Percentiles rank a stretch among this genome's conserved stretches.
phyloP scores from a whole-genome alignment of 2,797 vertebrate species.

The Enteromius treurensis region DNA sequence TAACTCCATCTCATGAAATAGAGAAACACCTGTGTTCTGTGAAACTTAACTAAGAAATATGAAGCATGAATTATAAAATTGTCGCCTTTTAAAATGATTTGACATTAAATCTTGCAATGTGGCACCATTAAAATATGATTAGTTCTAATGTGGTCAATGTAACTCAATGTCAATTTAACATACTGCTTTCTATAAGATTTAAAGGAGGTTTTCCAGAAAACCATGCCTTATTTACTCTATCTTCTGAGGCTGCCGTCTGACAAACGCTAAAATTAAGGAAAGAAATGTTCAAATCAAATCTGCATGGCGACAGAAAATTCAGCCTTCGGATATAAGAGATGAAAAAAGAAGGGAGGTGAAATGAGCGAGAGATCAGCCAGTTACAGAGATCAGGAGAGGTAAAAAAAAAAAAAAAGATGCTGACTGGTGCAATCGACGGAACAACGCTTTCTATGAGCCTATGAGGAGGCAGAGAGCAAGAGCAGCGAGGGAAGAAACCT shows the following conservation, averaged over 20 bases:
- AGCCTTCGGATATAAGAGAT: not conserved
- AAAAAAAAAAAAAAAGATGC: slow-evolving; percentile 29
- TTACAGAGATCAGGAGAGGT: slow-evolving; percentile 2
- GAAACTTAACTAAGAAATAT: not conserved
- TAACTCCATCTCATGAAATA: not conserved
- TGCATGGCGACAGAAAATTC: not conserved
- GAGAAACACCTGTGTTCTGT: not conserved
- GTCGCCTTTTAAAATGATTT: too few species aligned
- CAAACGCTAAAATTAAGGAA: not conserved
- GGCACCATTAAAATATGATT: not conserved
- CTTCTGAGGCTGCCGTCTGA: not conserved
- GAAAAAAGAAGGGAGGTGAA: slow-evolving; percentile 22
- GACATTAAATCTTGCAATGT: not conserved
- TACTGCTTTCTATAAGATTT: not conserved
- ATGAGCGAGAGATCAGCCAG: slow-evolving; percentile 36
- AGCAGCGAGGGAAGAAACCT: slow-evolving; percentile 39
- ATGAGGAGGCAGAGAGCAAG: slow-evolving; percentile 44
- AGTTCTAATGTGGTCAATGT: not conserved
- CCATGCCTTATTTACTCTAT: not conserved
- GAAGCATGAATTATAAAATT: not conserved
- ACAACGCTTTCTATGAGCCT: slow-evolving; percentile 39
- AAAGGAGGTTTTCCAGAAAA: not conserved
- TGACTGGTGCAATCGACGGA: slow-evolving; percentile 41
- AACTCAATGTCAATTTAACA: not conserved
- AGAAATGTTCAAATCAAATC: not conserved